Conservation (phyloP, 92 coral and sea anemone species). For the Ricordea florida region DNA sequence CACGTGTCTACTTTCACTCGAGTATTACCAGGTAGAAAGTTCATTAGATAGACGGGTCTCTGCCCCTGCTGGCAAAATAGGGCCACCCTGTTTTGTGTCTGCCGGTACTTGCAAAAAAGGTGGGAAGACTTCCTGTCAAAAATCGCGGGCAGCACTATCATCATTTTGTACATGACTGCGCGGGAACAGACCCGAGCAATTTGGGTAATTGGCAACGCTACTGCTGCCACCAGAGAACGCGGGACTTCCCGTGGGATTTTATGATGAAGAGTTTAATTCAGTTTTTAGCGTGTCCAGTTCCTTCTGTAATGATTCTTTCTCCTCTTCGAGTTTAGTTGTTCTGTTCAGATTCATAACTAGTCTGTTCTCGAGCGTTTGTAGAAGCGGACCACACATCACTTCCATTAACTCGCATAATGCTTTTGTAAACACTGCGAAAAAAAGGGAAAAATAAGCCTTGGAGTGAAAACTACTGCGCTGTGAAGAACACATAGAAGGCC, state of each 20-base stretch:
- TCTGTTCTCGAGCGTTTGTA: constrained; percentile 91
- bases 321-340: constrained; percentile 69
- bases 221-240: background rate
- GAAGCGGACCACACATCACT: constrained; percentile 94
- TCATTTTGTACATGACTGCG: no score
- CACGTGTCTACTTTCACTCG: no score
- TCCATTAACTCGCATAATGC: constrained; percentile 93
- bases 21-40: no score
- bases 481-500: no score
- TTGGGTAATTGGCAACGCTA: no score
- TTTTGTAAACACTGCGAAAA: constrained; percentile 81
- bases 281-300: constrained; percentile 42
- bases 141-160: no score
- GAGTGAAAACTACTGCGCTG: background rate
- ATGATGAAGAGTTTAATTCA: constrained; percentile 6
- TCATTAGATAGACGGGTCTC: no score
- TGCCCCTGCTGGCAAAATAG: no score
- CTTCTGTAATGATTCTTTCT: constrained; percentile 73
- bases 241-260: background rate
- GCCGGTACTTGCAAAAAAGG: no score
- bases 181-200: no score
- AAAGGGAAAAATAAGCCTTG: background rate
- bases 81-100: no score
- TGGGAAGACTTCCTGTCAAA: no score
- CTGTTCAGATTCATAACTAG: constrained; percentile 71